Percentiles rank a stretch among this genome's conserved stretches.
These are phyloP conservation scores for Troides helena DNA, from an alignment of 2,888 invertebrate species.

Conservation along the genomic window DNA sequence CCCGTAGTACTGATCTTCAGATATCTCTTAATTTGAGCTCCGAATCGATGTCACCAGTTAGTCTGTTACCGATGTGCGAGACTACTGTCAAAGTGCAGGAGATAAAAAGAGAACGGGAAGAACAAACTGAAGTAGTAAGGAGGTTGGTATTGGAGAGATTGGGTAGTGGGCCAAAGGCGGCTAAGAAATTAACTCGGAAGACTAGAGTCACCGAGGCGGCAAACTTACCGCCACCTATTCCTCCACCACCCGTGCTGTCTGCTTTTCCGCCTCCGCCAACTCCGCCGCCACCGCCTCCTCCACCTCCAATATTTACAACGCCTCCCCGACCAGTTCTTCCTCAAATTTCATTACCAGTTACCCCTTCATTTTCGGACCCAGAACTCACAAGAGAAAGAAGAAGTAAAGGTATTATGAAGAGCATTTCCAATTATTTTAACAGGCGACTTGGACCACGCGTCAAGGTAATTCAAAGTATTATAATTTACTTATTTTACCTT, in stretches of 20 bases:
- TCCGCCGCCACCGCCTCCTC: conserved; percentile 40
- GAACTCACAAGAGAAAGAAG: conserved; percentile 82
- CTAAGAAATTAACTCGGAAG: conserved; percentile 47
- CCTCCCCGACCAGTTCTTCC: conserved; percentile 51
- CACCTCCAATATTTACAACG: conserved; percentile 32
- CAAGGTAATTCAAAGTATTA: conserved; percentile 61
- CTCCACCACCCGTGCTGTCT: conserved; percentile 49
- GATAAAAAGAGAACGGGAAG: conserved; percentile 88
- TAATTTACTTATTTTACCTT: not conserved
- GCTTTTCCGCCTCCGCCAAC: conserved; percentile 40
- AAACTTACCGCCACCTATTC: conserved; percentile 52
- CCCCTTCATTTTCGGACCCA: conserved; percentile 79
- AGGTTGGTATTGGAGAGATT: conserved; percentile 91
- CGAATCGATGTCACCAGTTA: conserved; percentile 55
- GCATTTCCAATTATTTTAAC: conserved; percentile 90
- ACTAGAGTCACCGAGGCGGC: conserved; percentile 45
- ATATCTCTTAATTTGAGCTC: conserved; percentile 51
- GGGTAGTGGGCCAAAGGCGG: conserved; percentile 49
- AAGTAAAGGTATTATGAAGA: conserved; percentile 90
- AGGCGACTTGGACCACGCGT: conserved; percentile 84
- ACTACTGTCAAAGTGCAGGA: conserved; percentile 86
- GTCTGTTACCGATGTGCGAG: conserved; percentile 62
- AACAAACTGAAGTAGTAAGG: conserved; percentile 91
- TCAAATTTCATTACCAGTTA: conserved; percentile 55
- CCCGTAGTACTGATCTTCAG: conserved; percentile 51